Base-by-base conservation (phyloP, 2,797 vertebrate genomes). In the Lycodopsis pacificus region DNA sequence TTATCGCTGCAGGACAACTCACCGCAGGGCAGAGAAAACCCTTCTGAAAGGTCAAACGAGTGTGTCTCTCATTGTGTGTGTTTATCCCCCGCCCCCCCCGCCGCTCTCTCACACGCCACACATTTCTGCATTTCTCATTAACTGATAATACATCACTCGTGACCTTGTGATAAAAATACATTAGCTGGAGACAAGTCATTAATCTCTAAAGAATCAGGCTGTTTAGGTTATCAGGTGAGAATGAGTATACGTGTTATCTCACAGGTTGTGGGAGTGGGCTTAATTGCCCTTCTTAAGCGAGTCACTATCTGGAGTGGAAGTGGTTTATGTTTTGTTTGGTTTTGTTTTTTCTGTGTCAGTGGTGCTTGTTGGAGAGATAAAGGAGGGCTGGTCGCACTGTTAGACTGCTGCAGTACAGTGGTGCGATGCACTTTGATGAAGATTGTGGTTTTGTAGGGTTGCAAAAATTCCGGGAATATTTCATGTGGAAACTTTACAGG, bases 151-250 rank as follows among this genome's bases (percentile, higher is more conserved):
- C 85, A 93, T 94, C 93, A 92, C 88, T 92, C 83, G 80, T 89
- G 92, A 94, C 93, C 94, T 94, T 95, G 90, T 89, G 93, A 93
- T 94, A 92, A 93, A 92, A 93, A 89, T 91, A 94, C 85, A 90
- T 94, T 91, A 89, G 82, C 89, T 67, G 70, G 69, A 84, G 91
- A 93, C 82, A 81, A 84, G 89, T 89, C 91, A 90, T 91, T 91
- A 91, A 93, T 93, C 91, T 91, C 83, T 88, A 84, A 86, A 81
- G 88, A 86, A 91, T 93, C 90, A 40, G 86, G 77, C 85, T 90
- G 90, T 92, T 91, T 88, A 84, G 92, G 90, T 91, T 92, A 93
- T 92, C 92, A 75, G 84, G 82, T 84, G 78, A 73, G 86, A 82
- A 75, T 49, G 78, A 82, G 74, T 83, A 75, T 84, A 76, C 56